phyloP scores from a whole-genome alignment of 2,888 invertebrate species.

The Mongoloraphidia duomilia region DNA sequence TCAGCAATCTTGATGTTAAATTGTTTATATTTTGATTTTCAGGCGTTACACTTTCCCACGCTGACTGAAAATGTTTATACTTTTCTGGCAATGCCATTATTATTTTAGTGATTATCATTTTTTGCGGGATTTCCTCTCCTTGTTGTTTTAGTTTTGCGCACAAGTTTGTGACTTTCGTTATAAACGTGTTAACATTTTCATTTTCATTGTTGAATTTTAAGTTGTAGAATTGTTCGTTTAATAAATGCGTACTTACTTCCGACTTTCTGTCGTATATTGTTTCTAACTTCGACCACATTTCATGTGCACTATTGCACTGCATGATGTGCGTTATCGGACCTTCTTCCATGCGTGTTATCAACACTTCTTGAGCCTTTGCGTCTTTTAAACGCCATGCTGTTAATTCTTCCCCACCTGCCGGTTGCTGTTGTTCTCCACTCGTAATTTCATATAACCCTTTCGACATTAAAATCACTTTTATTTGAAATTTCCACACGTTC shows the following conservation, averaged over 20 bases:
- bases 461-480: constrained; percentile 7
- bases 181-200: no score
- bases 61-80: constrained; percentile 12
- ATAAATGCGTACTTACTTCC: constrained; percentile 14
- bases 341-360: constrained; percentile 15
- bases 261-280: constrained; percentile 1
- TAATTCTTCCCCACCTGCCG: not conserved
- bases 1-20: constrained; percentile 14
- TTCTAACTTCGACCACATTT: constrained; percentile 16
- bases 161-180: not conserved
- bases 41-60: constrained; percentile 17
- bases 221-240: constrained; percentile 2
- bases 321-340: constrained; percentile 15
- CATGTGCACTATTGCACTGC: constrained; percentile 11
- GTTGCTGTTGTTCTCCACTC: not conserved
- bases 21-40: constrained; percentile 16
- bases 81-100: constrained; percentile 13
- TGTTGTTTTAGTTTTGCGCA: not conserved
- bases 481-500: constrained; percentile 14
- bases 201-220: no score
- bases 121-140: constrained; percentile 6
- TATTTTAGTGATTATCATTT: constrained; percentile 14
- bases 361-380: constrained; percentile 15
- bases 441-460: not conserved
- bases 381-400: constrained; percentile 13